phyloP scores from a whole-genome alignment of 2,797 vertebrate genomes.

The Heteromormyrus szaboi region DNA sequence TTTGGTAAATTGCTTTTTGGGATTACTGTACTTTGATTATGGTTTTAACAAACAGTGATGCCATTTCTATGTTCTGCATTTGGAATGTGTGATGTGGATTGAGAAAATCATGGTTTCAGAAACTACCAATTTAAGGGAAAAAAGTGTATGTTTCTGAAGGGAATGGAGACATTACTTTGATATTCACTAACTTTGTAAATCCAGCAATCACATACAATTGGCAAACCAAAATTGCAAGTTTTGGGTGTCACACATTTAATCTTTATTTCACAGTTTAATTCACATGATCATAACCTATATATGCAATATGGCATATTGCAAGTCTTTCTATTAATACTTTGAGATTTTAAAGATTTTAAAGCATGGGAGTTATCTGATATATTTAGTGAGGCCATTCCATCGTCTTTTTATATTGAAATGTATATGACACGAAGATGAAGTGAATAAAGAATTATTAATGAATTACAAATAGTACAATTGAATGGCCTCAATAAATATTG shows the following conservation, averaged over 20 bases:
- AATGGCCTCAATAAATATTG: conserved; percentile 22
- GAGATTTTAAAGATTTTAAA: neutral
- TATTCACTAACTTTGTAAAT: neutral
- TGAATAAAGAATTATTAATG: conserved; percentile 38
- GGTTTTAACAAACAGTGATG: neutral
- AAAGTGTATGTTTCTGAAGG: neutral
- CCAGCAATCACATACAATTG: neutral
- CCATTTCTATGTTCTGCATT: neutral
- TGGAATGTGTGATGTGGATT: neutral
- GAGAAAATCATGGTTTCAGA: neutral
- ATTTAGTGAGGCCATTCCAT: neutral
- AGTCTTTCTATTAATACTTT: neutral
- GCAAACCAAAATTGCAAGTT: neutral
- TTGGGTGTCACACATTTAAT: neutral
- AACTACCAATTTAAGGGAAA: neutral
- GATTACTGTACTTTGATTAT: neutral
- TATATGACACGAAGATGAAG: conserved; percentile 19
- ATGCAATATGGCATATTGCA: neutral
- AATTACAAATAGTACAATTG: conserved; percentile 17
- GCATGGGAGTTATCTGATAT: neutral
- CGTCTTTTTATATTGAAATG: conserved; percentile 1
- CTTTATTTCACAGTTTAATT: neutral
- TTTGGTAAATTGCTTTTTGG: neutral
- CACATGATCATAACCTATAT: neutral
- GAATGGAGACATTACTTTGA: neutral